These are phyloP conservation scores for Cosmia trapezina DNA, from an alignment of 2,888 invertebrate species.

Conservation along the genomic window DNA sequence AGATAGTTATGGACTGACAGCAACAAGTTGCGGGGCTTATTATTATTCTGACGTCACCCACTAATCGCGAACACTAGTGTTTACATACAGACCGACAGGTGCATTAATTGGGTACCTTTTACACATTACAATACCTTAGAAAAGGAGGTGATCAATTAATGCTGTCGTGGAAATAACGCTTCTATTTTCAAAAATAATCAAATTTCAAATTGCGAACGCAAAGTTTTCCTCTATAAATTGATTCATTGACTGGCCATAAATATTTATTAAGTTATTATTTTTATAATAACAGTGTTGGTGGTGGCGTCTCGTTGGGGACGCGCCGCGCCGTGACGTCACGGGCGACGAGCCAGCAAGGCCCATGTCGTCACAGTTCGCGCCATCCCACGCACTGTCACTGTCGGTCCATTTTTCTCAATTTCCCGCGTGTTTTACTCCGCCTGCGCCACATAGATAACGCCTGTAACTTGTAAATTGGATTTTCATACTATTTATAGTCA, in stretches of 20 bases:
- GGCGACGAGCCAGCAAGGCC: conserved; percentile 51
- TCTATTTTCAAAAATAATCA: conserved; percentile 27
- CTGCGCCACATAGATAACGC: conserved; percentile 81
- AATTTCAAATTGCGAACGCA: conserved; percentile 20
- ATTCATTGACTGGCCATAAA: conserved; percentile 59
- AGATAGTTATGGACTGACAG: conserved; percentile 19
- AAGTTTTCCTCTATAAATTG: conserved; percentile 38
- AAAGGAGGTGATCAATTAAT: background rate
- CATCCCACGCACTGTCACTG: conserved; percentile 59
- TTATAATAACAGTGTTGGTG: conserved; percentile 50
- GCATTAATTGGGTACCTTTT: background rate
- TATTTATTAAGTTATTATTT: conserved; percentile 61
- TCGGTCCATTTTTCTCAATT: conserved; percentile 80
- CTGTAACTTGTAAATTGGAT: conserved; percentile 73
- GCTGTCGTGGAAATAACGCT: background rate
- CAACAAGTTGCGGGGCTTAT: conserved; percentile 2
- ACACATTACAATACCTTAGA: background rate
- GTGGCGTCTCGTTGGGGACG: conserved; percentile 52
- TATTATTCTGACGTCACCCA: conserved; percentile 1
- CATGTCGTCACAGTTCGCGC: conserved; percentile 68
- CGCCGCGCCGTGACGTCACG: conserved; percentile 75
- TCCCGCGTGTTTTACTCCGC: conserved; percentile 79
- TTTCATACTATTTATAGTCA: conserved; percentile 71
- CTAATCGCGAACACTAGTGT: background rate
- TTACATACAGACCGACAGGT: background rate